Evolutionary conservation across 2,888 invertebrate species (phyloP), one percentile per base, ranked within the genome.

Genomic region (Pheosia tremula): DNA sequence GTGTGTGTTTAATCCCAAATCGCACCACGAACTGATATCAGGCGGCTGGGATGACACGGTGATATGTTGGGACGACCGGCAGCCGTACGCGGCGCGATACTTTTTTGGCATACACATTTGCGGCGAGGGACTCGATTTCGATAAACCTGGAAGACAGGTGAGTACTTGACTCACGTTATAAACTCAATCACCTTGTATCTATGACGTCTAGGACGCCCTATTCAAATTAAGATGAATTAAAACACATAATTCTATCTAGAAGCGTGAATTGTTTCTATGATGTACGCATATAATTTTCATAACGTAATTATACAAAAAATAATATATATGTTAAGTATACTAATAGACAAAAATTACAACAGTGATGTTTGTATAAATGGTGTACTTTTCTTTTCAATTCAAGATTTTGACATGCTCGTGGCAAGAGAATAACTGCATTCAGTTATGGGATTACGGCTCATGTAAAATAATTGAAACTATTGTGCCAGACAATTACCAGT

Each of bases 41-140:
- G 96, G 95, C 1, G 96, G 96, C 8, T 96, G 96, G 96, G 96
- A 96, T 73, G 90, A 95, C 75, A 91, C 93, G 0, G 92, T 96
- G 3, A 94, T 95, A 75, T 96, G 95, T 77, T 96, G 96, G 96
- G 96, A 96, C 79, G 93, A 95, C 57, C 88, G 96, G 62, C 95
- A 95, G 74, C 95, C 96, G 0, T 94, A 94, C 71, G 94, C 96
- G 0, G 89, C 95, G 0, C 88, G 95, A 50, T 87, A 94, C 73
- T 93, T 96, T 67, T 82, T 88, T 2, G 96, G 95, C 3, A 91
- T 95, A 37, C 95, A 95, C 69, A 94, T 96, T 62, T 95, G 95
- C 74, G 96, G 96, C 0, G 96, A 96, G 80, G 96, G 96, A 0
- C 78, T 96, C 43, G 95, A 96, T 75, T 95, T 96, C 62, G 95